Conservation (phyloP, 2,888 invertebrate genomes). For the Dynastes grantii region DNA sequence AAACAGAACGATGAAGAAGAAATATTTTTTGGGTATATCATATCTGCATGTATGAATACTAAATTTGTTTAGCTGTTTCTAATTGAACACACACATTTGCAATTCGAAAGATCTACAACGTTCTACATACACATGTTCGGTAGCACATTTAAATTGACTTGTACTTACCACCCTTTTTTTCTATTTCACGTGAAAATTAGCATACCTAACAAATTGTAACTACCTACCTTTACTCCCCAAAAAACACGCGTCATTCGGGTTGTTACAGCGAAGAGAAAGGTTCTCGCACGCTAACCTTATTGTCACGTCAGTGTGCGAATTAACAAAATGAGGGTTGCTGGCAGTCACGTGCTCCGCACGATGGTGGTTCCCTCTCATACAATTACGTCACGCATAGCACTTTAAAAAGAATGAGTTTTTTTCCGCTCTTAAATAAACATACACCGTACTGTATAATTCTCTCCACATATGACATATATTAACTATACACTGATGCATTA, state of each 20-base stretch:
- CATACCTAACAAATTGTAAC: neutral
- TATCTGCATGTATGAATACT: too few relatives aligned
- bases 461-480: neutral
- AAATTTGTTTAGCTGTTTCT: too few relatives aligned
- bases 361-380: neutral
- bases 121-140: too few relatives aligned
- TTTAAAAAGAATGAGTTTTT: constrained; percentile 1
- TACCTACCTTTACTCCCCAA: neutral
- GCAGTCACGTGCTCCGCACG: constrained; percentile 1
- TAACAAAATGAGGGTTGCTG: constrained; percentile 20
- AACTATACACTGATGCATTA: neutral
- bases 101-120: too few relatives aligned
- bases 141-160: too few relatives aligned
- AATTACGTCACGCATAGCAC: constrained; percentile 32
- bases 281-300: constrained; percentile 10
- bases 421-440: neutral
- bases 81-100: too few relatives aligned
- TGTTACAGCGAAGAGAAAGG: neutral
- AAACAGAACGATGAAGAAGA: too few relatives aligned
- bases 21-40: too few relatives aligned
- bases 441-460: neutral
- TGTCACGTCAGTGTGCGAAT: constrained; percentile 28
- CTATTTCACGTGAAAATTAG: too few relatives aligned
- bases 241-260: neutral
- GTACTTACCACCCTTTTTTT: too few relatives aligned